Evolutionary conservation across 2,888 invertebrate species (phyloP).

Genomic region (Erebia aethiops): DNA sequence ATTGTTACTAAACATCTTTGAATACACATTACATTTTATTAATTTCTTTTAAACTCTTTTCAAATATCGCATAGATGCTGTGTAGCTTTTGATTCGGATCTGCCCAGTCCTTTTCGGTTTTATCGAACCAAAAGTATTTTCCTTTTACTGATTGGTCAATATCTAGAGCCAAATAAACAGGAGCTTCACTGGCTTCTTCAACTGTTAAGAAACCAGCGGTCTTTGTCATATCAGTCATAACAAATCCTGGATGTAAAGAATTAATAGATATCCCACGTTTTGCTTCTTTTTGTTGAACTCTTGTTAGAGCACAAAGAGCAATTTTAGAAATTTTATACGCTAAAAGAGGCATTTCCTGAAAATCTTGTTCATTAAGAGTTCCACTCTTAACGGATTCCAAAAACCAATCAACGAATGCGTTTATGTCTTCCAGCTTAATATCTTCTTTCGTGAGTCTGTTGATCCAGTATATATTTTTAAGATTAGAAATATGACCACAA

Average conservation of each 20-base stretch:
- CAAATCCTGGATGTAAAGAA: slow-evolving; percentile 49
- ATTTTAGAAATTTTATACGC: slow-evolving; percentile 46
- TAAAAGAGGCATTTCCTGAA: slow-evolving; percentile 39
- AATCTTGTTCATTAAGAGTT: slow-evolving; percentile 45
- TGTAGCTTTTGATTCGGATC: slow-evolving; percentile 39
- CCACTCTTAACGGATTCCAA: slow-evolving; percentile 45
- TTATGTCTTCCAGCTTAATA: slow-evolving; percentile 42
- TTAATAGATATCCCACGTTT: slow-evolving; percentile 48
- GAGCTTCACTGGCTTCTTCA: slow-evolving; percentile 42
- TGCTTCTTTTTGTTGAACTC: slow-evolving; percentile 43
- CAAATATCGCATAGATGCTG: slow-evolving; percentile 18
- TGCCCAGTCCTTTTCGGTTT: slow-evolving; percentile 46
- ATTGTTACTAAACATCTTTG: too few species aligned
- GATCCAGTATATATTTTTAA: slow-evolving; percentile 46
- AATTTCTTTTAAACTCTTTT: slow-evolving; percentile 9
- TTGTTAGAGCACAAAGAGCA: slow-evolving; percentile 45
- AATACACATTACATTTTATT: slow-evolving; percentile 6
- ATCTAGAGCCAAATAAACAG: slow-evolving; percentile 47
- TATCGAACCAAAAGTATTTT: slow-evolving; percentile 49
- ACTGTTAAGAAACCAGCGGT: slow-evolving; percentile 37
- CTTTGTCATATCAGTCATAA: slow-evolving; percentile 48
- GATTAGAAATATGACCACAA: slow-evolving; percentile 47
- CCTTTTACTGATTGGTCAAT: slow-evolving; percentile 47
- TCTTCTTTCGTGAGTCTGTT: slow-evolving; percentile 43
- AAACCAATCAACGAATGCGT: slow-evolving; percentile 48